Base-by-base conservation (phyloP, 2,888 invertebrate species). In the Apamea anceps region DNA sequence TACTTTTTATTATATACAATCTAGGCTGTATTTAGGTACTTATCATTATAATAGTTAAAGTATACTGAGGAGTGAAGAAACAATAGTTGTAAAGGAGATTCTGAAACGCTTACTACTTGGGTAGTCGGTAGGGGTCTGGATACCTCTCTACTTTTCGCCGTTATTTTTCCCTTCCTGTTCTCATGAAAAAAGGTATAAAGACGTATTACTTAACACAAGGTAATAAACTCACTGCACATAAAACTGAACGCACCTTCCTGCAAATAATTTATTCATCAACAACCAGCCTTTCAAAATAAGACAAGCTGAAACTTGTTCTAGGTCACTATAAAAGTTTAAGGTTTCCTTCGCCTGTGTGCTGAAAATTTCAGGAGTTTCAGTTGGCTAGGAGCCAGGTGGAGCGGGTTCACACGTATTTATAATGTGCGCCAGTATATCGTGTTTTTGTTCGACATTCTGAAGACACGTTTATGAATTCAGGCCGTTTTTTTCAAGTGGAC, bases 301-400 rank as follows among this genome's bases (percentile, higher is more conserved):
- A 80, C 80, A 75, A 82, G 83, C 80, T 86, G 80, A 66, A 86
- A 82, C 88, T 86, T 88, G 84, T 88, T 91, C 87, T 92, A 90
- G 92, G 91, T 91, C 91, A 91, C 85, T 86, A 89, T 91, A 87
- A 93, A 92, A 92, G 88, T 93, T 91, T 90, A 84, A 91, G 86
- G 79, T 85, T 86, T 87, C 86, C 88, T 87, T 84, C 81, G 80
- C 74, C 84, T 82, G 79, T 77, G 63, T 81, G 87, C 88, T 93
- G 90, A 92, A 93, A 93, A 87, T 93, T 93, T 93, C 89, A 93
- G 91, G 89, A 92, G 90, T 87, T 88, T 85, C 83, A 90, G 88
- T 90, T 93, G 94, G 93, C 93, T 75, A 7, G 1, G 18, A 57
- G 93, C 94, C 93, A 93, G 82, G 80, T 84, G 77, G 74, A 80